Evolutionary conservation across 2,797 vertebrate species (phyloP).

Genomic region (Mormyrops boulengeri): DNA sequence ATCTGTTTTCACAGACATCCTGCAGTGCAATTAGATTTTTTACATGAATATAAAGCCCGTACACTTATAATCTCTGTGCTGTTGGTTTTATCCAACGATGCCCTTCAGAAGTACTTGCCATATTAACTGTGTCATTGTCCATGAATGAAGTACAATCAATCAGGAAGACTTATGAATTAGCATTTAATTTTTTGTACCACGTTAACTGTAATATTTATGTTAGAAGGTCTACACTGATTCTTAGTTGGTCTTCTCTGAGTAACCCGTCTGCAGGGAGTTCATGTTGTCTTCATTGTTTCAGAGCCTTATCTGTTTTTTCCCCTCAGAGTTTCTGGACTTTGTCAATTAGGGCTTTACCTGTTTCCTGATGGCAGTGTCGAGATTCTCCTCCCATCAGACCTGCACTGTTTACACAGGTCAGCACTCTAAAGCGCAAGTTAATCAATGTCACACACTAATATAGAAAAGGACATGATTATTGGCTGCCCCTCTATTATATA

Average conservation of each 20-base stretch:
- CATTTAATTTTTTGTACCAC: background rate
- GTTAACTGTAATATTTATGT: background rate
- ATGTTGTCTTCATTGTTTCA: background rate
- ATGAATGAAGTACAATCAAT: constrained; percentile 1
- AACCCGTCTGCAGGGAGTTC: background rate
- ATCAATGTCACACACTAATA: background rate
- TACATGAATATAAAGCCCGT: constrained; percentile 6
- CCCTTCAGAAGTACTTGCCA: constrained; percentile 9
- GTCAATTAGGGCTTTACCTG: background rate
- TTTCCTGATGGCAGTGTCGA: background rate
- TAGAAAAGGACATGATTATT: background rate
- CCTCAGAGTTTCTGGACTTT: background rate
- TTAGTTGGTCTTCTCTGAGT: background rate
- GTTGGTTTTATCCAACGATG: constrained; percentile 4
- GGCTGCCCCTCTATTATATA: background rate
- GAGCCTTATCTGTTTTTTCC: background rate
- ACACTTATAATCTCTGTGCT: background rate
- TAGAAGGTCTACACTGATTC: background rate
- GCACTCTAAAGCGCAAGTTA: background rate
- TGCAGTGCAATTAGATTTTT: background rate
- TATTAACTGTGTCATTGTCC: background rate
- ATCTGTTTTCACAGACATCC: constrained; percentile 16
- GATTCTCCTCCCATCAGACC: background rate
- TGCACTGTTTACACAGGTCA: background rate
- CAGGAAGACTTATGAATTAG: background rate